Percentiles rank a stretch among this genome's conserved stretches.
These are phyloP conservation scores for Orussus abietinus DNA, from an alignment of 1,140 invertebrate species.

Conservation along the genomic window DNA sequence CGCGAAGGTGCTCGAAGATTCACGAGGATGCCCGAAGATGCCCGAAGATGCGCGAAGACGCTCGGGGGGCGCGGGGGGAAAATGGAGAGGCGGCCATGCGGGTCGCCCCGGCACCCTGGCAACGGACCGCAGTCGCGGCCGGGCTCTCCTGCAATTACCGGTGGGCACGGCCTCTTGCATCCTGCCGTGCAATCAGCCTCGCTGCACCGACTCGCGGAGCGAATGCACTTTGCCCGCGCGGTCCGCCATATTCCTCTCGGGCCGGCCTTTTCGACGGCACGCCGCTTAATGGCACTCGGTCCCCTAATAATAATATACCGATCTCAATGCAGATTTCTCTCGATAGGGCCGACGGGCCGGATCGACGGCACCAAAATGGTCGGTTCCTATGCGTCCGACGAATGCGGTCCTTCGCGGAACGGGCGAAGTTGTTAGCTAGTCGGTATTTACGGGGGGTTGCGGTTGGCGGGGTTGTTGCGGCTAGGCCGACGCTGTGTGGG, in stretches of 20 bases:
- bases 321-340: slow-evolving; percentile 3
- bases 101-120: slow-evolving; percentile 15
- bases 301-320: too few species aligned
- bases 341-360: not conserved
- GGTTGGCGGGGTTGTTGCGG: slow-evolving; percentile 21
- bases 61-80: too few species aligned
- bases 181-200: slow-evolving; percentile 4
- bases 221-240: slow-evolving; percentile 19
- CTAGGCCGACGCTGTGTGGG: slow-evolving; percentile 20
- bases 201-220: slow-evolving; percentile 7
- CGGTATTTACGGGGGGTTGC: slow-evolving; percentile 35
- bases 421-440: slow-evolving; percentile 30
- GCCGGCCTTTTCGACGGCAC: not conserved
- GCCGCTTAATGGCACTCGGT: slow-evolving; percentile 5
- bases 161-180: slow-evolving; percentile 21
- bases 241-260: not conserved
- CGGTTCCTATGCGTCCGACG: not conserved
- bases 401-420: not conserved
- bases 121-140: slow-evolving; percentile 15
- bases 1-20: too few species aligned
- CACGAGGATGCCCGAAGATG: too few species aligned
- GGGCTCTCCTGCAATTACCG: slow-evolving; percentile 28
- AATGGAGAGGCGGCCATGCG: slow-evolving; percentile 20
- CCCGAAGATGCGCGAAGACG: too few species aligned
- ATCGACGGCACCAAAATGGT: not conserved